phyloP scores from a whole-genome alignment of 1,140 invertebrate genomes.

The Babylonia areolata region DNA sequence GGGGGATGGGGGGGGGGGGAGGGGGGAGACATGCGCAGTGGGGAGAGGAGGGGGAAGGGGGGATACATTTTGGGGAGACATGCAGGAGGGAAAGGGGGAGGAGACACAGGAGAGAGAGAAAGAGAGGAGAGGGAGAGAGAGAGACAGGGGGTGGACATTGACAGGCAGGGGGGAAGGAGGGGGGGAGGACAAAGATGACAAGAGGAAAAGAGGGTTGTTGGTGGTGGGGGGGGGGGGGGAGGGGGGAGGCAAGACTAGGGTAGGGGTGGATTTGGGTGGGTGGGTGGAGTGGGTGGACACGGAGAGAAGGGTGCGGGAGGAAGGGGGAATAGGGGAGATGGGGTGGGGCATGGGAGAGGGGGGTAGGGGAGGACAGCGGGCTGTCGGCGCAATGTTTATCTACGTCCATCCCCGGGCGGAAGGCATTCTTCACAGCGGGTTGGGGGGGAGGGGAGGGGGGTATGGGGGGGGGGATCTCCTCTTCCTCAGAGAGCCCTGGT shows the following conservation, averaged over 20 bases:
- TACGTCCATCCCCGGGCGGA: conserved; percentile 7
- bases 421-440: not conserved
- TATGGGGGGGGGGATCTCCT: too few relatives aligned
- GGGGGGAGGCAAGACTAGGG: not conserved
- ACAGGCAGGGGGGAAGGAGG: not conserved
- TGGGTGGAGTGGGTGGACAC: not conserved
- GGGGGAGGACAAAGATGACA: not conserved
- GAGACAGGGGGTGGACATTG: not conserved
- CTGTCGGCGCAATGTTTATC: conserved; percentile 19
- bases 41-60: not conserved
- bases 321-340: not conserved
- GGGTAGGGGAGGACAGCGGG: not conserved
- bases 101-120: not conserved
- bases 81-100: not conserved
- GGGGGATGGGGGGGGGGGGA: too few relatives aligned
- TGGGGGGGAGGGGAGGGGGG: too few relatives aligned
- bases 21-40: not conserved
- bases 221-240: not conserved
- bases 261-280: not conserved
- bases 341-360: not conserved
- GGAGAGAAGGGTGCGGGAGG: not conserved
- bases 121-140: not conserved
- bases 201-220: not conserved
- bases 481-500: not conserved
- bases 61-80: not conserved